phyloP scores from a whole-genome alignment of 1,140 invertebrate species.

The Holotrichia oblita region DNA sequence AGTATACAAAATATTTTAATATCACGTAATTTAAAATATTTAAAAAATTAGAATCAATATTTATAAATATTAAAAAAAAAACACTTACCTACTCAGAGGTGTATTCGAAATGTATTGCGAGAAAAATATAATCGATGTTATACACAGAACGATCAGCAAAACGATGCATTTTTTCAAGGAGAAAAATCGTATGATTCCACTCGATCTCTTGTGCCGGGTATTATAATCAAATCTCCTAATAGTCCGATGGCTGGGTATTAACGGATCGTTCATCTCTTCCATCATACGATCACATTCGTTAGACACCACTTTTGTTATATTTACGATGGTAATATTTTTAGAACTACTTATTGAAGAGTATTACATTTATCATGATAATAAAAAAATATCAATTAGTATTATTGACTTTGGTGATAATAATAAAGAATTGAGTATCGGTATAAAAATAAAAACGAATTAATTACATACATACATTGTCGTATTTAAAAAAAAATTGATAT shows the following conservation, averaged over 20 bases:
- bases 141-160: constrained; percentile 51
- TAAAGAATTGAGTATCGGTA: constrained; percentile 17
- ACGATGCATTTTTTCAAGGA: constrained; percentile 54
- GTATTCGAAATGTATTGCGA: constrained; percentile 52
- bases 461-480: constrained; percentile 1
- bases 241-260: constrained; percentile 1
- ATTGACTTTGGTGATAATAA: constrained; percentile 44
- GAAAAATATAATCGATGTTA: constrained; percentile 55
- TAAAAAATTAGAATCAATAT: too few species aligned
- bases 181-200: constrained; percentile 47
- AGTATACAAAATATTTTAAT: too few species aligned
- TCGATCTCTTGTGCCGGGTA: constrained; percentile 44
- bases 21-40: too few species aligned
- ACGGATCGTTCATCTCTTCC: constrained; percentile 39
- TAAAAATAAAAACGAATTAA: constrained; percentile 23
- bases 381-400: constrained; percentile 25
- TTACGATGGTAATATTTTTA: not conserved
- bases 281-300: constrained; percentile 3
- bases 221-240: constrained; percentile 32
- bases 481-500: constrained; percentile 27
- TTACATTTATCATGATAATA: constrained; percentile 3
- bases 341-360: not conserved
- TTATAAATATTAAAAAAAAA: too few species aligned
- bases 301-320: not conserved
- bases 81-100: constrained; percentile 56